Conservation (phyloP, 2,888 invertebrate species). For the Gasteruption jaculator region DNA sequence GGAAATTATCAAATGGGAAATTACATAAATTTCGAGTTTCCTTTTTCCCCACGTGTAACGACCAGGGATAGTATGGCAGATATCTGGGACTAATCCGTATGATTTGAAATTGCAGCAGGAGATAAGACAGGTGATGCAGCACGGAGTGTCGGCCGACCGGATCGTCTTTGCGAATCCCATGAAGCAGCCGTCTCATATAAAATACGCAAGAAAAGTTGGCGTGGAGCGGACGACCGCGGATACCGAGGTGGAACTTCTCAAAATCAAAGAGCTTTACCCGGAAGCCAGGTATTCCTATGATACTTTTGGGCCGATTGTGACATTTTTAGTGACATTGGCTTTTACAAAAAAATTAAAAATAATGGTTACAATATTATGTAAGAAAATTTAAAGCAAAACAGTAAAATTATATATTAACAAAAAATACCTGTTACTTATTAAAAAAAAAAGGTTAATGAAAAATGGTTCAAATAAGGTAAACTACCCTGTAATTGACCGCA, state of each 20-base stretch:
- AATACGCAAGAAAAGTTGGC: slow-evolving; percentile 53
- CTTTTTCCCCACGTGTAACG: too few species aligned
- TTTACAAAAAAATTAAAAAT: slow-evolving; percentile 11
- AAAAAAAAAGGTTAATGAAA: too few species aligned
- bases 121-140: slow-evolving; percentile 54
- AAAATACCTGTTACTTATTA: too few species aligned
- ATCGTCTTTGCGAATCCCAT: slow-evolving; percentile 62
- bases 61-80: too few species aligned
- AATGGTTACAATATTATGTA: background rate
- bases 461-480: too few species aligned
- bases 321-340: too few species aligned
- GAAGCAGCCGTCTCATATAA: slow-evolving; percentile 56
- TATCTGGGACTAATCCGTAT: too few species aligned
- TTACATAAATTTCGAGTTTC: too few species aligned
- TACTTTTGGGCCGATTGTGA: too few species aligned
- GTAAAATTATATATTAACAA: background rate
- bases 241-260: slow-evolving; percentile 56
- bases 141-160: slow-evolving; percentile 52
- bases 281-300: slow-evolving; percentile 54
- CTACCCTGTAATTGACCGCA: too few species aligned
- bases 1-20: background rate
- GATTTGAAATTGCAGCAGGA: slow-evolving; percentile 54
- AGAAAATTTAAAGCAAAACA: background rate
- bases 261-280: slow-evolving; percentile 55
- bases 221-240: slow-evolving; percentile 59